These are phyloP conservation scores for Pandion haliaetus DNA, from an alignment of 2,113 vertebrate genomes.

Conservation along the genomic window DNA sequence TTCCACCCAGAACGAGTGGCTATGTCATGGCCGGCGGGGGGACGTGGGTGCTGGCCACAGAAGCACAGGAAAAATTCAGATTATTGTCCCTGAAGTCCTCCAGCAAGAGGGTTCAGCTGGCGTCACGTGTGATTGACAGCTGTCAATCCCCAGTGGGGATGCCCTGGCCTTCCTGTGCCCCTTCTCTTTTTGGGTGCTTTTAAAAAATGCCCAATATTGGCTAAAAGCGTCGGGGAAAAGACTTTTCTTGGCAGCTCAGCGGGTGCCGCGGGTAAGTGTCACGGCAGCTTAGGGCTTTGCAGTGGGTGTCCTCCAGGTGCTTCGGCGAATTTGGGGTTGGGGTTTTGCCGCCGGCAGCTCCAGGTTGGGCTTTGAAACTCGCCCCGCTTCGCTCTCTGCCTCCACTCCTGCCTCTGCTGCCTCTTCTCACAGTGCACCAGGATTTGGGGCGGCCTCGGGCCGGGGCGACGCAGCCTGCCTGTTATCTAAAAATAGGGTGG, in stretches of 20 bases:
- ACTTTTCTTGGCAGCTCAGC: neutral
- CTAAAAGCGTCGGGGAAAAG: neutral
- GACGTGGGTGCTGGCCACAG: rapidly evolving
- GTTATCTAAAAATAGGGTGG: conserved; percentile 48
- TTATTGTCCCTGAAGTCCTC: neutral
- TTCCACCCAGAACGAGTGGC: rapidly evolving
- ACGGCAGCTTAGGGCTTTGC: rapidly evolving
- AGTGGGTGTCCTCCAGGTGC: neutral
- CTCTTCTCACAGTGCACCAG: rapidly evolving
- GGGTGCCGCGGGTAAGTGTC: rapidly evolving
- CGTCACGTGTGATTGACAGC: neutral
- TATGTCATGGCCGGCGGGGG: neutral
- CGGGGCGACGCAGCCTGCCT: neutral
- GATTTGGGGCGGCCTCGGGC: neutral
- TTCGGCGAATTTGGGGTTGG: neutral
- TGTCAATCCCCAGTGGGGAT: neutral
- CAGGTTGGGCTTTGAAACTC: neutral
- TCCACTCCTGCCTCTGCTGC: neutral
- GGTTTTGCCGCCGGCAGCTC: neutral
- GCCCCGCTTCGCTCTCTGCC: neutral
- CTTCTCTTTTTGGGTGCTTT: neutral
- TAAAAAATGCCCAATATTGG: neutral
- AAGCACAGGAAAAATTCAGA: neutral
- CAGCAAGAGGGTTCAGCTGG: neutral
- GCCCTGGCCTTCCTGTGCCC: neutral